A percentile compares a stretch with the other conserved stretches of the same genome.
These are phyloP conservation scores for Catagonus wagneri DNA, from an alignment of 2,113 vertebrate species.

Conservation along the genomic window DNA sequence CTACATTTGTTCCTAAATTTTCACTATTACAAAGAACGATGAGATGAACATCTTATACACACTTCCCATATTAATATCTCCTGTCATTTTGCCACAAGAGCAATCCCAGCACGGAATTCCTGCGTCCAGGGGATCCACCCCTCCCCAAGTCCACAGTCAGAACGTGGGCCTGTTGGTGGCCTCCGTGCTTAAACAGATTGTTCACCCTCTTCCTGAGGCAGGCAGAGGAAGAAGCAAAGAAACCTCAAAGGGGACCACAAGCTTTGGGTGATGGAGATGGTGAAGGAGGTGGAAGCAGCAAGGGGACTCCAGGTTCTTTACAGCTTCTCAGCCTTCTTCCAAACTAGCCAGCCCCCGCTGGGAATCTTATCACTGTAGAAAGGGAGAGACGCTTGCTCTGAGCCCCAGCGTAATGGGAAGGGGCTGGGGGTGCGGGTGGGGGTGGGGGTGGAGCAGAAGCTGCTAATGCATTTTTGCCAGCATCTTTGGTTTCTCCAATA, in stretches of 20 bases:
- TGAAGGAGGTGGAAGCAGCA: neutral
- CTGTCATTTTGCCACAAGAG: neutral
- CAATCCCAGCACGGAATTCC: slow-evolving; percentile 2
- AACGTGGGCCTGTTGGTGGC: neutral
- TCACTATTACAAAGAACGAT: neutral
- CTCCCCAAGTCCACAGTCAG: neutral
- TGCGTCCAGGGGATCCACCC: neutral
- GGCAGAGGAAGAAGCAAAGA: neutral
- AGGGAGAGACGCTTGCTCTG: slow-evolving; percentile 33
- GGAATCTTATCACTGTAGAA: neutral
- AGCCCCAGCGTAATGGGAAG: slow-evolving; percentile 63
- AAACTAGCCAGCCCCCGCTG: neutral
- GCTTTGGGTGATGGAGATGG: neutral
- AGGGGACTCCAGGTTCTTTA: neutral
- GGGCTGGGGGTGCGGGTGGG: slow-evolving; percentile 30
- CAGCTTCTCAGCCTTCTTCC: neutral
- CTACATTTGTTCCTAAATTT: neutral
- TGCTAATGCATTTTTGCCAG: slow-evolving; percentile 80
- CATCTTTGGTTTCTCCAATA: slow-evolving; percentile 81
- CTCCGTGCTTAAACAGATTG: neutral
- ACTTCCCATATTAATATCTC: neutral
- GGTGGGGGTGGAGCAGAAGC: slow-evolving; percentile 40
- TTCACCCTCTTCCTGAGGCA: neutral
- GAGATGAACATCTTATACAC: neutral
- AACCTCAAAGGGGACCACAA: neutral